phyloP scores from a whole-genome alignment of 2,888 invertebrate species.

The Ellobium chinense region DNA sequence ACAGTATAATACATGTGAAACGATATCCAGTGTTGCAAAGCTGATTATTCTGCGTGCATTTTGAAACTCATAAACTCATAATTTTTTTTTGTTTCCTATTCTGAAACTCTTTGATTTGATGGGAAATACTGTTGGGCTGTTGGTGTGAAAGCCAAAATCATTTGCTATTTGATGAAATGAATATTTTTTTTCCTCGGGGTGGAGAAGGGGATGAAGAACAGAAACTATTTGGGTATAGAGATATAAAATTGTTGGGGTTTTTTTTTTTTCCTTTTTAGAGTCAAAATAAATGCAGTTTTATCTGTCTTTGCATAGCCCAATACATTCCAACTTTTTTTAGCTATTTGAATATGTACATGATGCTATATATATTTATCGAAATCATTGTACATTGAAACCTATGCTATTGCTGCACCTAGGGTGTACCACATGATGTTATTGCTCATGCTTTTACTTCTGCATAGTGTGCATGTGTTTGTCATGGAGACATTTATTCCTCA shows the following conservation, averaged over 20 bases:
- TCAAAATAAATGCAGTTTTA: conserved; percentile 19
- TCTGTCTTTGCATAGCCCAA: conserved; percentile 35
- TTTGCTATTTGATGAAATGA: no score
- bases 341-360: no score
- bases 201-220: background rate
- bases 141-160: no score
- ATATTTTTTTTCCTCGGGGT: no score
- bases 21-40: background rate
- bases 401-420: background rate
- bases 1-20: background rate
- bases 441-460: background rate
- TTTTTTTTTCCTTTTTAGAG: background rate
- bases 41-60: background rate
- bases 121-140: no score
- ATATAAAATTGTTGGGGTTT: background rate
- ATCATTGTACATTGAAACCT: background rate
- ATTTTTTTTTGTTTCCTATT: no score
- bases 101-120: no score
- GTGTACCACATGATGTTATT: background rate
- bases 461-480: background rate
- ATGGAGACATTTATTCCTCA: background rate
- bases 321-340: conserved; percentile 30
- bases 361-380: background rate
- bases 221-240: background rate
- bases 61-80: no score